These are phyloP conservation scores for Eospalax fontanierii DNA, from an alignment of 2,797 vertebrate species.

Conservation along the genomic window DNA sequence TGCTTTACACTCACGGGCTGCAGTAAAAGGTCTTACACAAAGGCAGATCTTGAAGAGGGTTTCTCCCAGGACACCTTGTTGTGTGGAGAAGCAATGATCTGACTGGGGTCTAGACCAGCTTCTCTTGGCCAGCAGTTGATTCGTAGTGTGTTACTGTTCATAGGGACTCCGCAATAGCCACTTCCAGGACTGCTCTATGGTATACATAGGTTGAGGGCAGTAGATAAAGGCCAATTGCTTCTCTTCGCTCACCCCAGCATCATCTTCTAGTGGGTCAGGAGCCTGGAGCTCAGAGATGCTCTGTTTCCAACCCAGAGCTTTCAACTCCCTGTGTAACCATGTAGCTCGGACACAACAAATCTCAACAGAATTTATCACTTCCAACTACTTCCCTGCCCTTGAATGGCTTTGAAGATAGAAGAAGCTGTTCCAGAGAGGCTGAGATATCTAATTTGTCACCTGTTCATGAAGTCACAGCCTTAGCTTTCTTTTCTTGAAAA, in stretches of 20 bases:
- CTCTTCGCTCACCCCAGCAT: not conserved
- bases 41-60: not conserved
- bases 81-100: not conserved
- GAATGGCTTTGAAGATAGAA: not conserved
- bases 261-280: not conserved
- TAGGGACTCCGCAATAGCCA: not conserved
- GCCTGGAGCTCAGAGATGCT: not conserved
- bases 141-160: not conserved
- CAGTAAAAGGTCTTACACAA: not conserved
- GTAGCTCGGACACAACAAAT: too few species aligned
- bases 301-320: not conserved
- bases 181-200: not conserved
- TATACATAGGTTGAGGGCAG: not conserved
- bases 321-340: not conserved
- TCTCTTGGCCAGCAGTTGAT: not conserved
- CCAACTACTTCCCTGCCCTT: not conserved
- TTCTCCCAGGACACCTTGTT: not conserved
- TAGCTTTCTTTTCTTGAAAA: constrained; percentile 18
- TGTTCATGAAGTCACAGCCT: not conserved
- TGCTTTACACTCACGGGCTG: not conserved
- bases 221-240: not conserved
- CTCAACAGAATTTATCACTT: not conserved
- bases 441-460: not conserved
- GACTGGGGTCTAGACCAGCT: not conserved
- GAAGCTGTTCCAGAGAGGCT: not conserved